Evolutionary conservation across 1,140 invertebrate species (phyloP).

Genomic region (Ruditapes philippinarum): DNA sequence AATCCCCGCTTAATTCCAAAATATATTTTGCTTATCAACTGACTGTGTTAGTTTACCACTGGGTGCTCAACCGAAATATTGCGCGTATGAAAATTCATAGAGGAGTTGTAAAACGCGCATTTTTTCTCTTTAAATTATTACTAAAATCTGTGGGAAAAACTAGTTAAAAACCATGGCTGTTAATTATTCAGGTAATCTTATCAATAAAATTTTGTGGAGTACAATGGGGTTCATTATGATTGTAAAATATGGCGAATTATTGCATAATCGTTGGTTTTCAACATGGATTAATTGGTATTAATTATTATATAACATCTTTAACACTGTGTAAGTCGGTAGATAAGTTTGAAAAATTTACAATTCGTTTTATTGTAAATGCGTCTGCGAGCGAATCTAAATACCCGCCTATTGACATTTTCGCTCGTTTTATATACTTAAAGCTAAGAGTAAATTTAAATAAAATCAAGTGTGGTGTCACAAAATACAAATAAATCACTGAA

Average conservation of each 20-base stretch:
- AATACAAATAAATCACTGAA: neutral
- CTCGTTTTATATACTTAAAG: neutral
- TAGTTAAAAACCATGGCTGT: neutral
- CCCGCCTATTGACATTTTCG: neutral
- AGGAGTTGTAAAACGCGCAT: neutral
- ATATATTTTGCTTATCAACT: constrained; percentile 44
- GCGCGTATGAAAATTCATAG: too few species aligned
- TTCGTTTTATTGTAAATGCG: too few species aligned
- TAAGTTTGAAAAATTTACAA: neutral
- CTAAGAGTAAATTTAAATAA: neutral
- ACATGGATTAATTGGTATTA: neutral
- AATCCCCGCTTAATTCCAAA: constrained; percentile 8
- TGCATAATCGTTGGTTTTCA: neutral
- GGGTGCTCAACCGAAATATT: neutral
- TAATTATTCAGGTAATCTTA: neutral
- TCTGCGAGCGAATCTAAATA: too few species aligned
- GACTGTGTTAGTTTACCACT: neutral
- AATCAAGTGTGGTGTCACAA: neutral
- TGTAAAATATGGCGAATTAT: neutral
- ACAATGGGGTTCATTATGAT: neutral
- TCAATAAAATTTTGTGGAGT: too few species aligned
- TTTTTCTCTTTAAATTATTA: neutral
- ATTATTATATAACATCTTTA: neutral
- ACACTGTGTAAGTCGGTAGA: neutral
- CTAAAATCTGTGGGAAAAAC: neutral